Evolutionary conservation across 1,140 invertebrate species (phyloP), one percentile per base, ranked within the genome.

Genomic region (Matsumurasca onukii): DNA sequence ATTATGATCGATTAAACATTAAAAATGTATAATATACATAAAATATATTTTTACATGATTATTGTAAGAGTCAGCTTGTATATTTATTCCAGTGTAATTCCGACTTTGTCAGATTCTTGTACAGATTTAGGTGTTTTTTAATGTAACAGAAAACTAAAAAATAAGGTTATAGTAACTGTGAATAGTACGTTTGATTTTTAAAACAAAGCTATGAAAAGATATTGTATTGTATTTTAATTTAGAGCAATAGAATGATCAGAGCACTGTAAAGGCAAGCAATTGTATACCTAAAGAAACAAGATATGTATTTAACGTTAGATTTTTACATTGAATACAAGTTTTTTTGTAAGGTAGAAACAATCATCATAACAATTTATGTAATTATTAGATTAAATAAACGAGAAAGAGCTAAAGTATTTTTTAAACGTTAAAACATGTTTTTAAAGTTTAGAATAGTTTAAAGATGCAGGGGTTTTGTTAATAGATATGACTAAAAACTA

Each of bases 301-400:
- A 59, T 27, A 59, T 59, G 55, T 59, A 59, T 27, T 59, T 59
- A 29, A 59, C 55, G 25, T 59, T 59, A 59, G 55, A 22, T 59
- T 59, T 59, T 59, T 59, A 59, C 55, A 59, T 59, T 59, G 55
- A 59, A 22, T 59, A 59, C 55, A 59, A 25, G 25, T 59, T 59
- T 59, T 22, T 59, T 59, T 59, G 25, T 59, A 59, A 59, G 55
- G 55, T 59, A 59, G 55, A n/a, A 27, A 22, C 12, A 52, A 52
- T 27, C 12, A 9, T 59, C 2, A 59, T 24, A 59, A 59, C 12
- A 27, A 27, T 27, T 59, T 9, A 27, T 59, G 55, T 59, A 59
- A 59, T 59, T 59, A 59, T 9, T 59, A 59, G 55, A 24, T 59
- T 59, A 59, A 59, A 59, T 59, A 29, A 59, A 12, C 30, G 22